Percentiles rank a stretch among this genome's conserved stretches.
These are phyloP conservation scores for Muntiacus reevesi DNA, from an alignment of 2,113 vertebrate genomes.

Conservation along the genomic window DNA sequence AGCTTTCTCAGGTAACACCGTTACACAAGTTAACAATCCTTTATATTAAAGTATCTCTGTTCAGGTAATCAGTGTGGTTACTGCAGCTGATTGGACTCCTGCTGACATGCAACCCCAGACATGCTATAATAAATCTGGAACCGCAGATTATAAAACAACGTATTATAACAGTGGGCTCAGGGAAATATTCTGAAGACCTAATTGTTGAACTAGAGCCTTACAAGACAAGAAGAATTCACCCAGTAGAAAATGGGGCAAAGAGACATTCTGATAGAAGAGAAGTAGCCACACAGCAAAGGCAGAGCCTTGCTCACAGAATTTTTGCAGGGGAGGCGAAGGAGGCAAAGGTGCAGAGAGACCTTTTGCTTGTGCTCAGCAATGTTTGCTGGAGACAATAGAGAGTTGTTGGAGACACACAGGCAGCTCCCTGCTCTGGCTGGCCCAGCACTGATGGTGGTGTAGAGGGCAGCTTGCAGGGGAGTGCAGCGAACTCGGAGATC, in stretches of 20 bases:
- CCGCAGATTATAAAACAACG: not conserved
- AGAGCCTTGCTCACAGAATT: not conserved
- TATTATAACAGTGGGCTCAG: not conserved
- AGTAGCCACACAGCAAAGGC: not conserved
- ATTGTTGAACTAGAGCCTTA: not conserved
- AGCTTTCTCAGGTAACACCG: not conserved
- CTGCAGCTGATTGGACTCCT: not conserved
- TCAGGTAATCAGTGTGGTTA: not conserved
- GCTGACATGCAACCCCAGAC: not conserved
- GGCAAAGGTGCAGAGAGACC: not conserved
- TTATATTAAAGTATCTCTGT: not conserved
- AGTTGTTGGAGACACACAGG: not conserved
- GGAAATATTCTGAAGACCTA: not conserved
- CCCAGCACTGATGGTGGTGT: accelerated
- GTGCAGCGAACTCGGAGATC: not conserved
- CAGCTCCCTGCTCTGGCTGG: not conserved
- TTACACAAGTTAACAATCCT: not conserved
- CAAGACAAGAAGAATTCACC: not conserved
- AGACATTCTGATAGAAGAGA: not conserved
- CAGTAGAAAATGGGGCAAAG: not conserved
- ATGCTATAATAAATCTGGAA: not conserved
- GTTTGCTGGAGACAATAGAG: not conserved
- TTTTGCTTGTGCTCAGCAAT: not conserved
- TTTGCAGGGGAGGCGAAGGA: not conserved
- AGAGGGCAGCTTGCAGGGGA: not conserved